Percentiles rank a stretch among this genome's conserved stretches.
These are phyloP conservation scores for Eulithis testata DNA, from an alignment of 2,888 invertebrate species.

Conservation along the genomic window DNA sequence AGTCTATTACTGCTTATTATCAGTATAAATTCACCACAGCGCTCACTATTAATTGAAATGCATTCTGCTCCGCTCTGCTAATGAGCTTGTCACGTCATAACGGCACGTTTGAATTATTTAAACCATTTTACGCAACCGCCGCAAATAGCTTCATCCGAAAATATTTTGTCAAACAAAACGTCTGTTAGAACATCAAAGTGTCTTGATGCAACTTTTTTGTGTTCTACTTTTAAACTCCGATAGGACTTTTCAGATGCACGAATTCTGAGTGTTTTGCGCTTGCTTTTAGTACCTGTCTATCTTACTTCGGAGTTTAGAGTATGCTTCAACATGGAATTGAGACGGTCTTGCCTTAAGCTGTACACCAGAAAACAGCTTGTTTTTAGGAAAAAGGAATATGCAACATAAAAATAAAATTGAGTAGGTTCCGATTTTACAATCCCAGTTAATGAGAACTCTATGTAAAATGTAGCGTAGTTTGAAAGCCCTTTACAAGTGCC, in stretches of 20 bases:
- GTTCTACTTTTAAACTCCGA: conserved; percentile 47
- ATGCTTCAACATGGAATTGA: conserved; percentile 26
- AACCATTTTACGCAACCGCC: conserved; percentile 34
- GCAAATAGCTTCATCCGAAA: conserved; percentile 43
- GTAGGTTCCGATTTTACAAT: too few relatives aligned
- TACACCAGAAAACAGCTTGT: neutral
- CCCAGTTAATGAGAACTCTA: too few relatives aligned
- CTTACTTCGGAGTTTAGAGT: conserved; percentile 28
- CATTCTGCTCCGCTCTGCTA: conserved; percentile 57
- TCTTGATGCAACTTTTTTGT: conserved; percentile 42
- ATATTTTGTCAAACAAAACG: conserved; percentile 46
- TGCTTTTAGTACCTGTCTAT: conserved; percentile 36
- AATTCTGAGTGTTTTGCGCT: conserved; percentile 27
- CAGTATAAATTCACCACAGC: conserved; percentile 49
- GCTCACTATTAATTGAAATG: conserved; percentile 63
- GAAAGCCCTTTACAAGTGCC: neutral
- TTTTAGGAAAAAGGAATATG: neutral
- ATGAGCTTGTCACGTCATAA: conserved; percentile 55
- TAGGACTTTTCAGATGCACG: conserved; percentile 31
- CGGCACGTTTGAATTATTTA: conserved; percentile 44
- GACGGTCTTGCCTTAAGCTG: conserved; percentile 9
- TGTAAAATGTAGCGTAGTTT: too few relatives aligned
- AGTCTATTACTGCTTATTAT: conserved; percentile 49
- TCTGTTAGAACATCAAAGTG: conserved; percentile 42
- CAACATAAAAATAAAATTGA: too few relatives aligned